Conservation (phyloP, 2,797 vertebrate species). For the Crax fasciolata region DNA sequence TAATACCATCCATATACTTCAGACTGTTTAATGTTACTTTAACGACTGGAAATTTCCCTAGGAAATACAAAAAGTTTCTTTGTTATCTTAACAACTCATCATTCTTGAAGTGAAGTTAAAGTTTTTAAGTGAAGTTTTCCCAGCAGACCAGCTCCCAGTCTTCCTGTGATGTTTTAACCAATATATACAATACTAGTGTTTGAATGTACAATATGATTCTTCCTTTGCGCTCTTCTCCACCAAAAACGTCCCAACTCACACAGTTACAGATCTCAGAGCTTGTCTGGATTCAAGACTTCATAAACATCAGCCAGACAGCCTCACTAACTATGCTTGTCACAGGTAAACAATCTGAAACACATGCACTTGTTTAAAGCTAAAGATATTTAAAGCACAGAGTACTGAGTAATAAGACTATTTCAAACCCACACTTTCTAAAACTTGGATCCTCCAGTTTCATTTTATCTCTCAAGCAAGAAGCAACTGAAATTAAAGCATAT, state of each 20-base stretch:
- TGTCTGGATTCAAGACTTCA: not conserved
- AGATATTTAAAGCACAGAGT: no score
- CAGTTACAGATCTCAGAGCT: not conserved
- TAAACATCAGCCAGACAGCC: not conserved
- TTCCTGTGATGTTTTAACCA: not conserved
- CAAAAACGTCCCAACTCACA: not conserved
- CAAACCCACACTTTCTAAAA: not conserved
- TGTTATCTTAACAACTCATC: not conserved
- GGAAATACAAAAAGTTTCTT: not conserved
- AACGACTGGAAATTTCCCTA: not conserved
- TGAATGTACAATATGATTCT: not conserved
- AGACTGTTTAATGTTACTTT: not conserved
- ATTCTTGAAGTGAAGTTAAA: no score
- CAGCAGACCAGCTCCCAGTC: not conserved
- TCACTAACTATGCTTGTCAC: not conserved
- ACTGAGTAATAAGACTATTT: not conserved
- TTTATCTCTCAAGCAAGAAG: not conserved
- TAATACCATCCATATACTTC: rapidly evolving
- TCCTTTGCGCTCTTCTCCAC: not conserved
- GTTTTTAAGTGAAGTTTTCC: not conserved
- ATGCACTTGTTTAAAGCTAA: not conserved
- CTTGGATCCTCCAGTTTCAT: not conserved
- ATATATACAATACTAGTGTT: not conserved
- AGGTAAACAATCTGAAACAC: not conserved
- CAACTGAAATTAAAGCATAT: not conserved